Evolutionary conservation across 2,888 invertebrate genomes (phyloP).

Genomic region (Maniola hyperantus): DNA sequence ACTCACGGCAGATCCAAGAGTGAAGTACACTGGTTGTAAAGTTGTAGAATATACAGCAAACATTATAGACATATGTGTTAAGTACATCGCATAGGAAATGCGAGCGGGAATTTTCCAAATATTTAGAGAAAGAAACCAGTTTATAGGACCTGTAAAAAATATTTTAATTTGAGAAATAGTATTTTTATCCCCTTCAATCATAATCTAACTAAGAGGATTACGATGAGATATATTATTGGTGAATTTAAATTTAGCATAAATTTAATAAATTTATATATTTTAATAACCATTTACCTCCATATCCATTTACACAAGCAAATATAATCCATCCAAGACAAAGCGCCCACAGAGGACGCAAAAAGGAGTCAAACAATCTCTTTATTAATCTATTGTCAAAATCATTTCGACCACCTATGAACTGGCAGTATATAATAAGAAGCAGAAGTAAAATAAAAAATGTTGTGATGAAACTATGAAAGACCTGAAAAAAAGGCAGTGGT

Average conservation of each 20-base stretch:
- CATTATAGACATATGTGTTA: conserved; percentile 68
- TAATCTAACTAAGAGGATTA: neutral
- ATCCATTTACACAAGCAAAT: conserved; percentile 61
- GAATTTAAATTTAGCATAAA: no score
- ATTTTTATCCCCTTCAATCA: no score
- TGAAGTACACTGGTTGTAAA: conserved; percentile 46
- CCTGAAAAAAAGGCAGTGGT: neutral
- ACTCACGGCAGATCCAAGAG: conserved; percentile 43
- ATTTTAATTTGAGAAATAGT: neutral
- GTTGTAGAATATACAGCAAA: conserved; percentile 44
- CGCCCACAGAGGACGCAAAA: conserved; percentile 58
- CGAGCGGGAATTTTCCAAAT: conserved; percentile 69
- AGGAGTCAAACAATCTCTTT: conserved; percentile 47
- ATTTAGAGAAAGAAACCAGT: conserved; percentile 67
- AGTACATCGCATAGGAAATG: conserved; percentile 73
- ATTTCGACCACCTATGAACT: neutral
- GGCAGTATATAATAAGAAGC: neutral
- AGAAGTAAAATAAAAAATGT: neutral
- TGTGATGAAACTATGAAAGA: conserved; percentile 2
- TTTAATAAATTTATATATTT: no score
- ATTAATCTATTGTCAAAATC: conserved; percentile 40
- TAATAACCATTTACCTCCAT: conserved; percentile 56
- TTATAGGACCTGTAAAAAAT: conserved; percentile 60
- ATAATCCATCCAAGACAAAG: conserved; percentile 59
- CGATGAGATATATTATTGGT: no score